Conservation (phyloP, 2,113 vertebrate genomes). For the Prinia subflava region DNA sequence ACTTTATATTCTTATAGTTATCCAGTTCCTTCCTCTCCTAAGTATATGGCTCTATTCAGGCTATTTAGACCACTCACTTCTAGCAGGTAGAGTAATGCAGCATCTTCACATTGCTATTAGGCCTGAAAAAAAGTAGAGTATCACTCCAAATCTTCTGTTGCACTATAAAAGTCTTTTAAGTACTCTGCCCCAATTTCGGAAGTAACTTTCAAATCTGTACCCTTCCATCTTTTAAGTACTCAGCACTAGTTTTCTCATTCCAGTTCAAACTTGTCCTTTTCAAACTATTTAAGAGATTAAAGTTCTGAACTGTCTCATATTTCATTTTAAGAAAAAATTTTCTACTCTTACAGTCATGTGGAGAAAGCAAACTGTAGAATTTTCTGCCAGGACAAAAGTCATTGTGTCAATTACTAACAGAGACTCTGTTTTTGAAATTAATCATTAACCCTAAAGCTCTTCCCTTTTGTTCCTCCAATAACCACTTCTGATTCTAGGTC, state of each 20-base stretch:
- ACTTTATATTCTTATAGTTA: neutral
- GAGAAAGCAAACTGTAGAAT: neutral
- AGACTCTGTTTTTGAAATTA: neutral
- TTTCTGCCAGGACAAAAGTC: neutral
- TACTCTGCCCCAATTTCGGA: neutral
- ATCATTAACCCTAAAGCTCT: neutral
- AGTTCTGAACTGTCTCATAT: neutral
- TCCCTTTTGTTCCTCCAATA: neutral
- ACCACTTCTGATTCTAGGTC: neutral
- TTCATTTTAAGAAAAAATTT: neutral
- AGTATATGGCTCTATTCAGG: neutral
- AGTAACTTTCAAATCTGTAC: neutral
- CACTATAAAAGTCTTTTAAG: neutral
- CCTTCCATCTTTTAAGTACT: neutral
- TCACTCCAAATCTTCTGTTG: neutral
- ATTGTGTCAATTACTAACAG: neutral
- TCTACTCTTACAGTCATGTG: rapidly evolving
- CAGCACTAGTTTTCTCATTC: neutral
- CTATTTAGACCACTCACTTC: neutral
- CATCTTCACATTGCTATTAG: neutral
- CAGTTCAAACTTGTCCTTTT: neutral
- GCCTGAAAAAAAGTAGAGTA: neutral
- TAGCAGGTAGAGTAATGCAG: neutral
- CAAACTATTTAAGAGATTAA: neutral
- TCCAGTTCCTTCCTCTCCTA: neutral